A percentile compares a stretch with the other conserved stretches of the same genome.
These are phyloP conservation scores for Acleris sparsana DNA, from an alignment of 2,888 invertebrate species.

Conservation along the genomic window DNA sequence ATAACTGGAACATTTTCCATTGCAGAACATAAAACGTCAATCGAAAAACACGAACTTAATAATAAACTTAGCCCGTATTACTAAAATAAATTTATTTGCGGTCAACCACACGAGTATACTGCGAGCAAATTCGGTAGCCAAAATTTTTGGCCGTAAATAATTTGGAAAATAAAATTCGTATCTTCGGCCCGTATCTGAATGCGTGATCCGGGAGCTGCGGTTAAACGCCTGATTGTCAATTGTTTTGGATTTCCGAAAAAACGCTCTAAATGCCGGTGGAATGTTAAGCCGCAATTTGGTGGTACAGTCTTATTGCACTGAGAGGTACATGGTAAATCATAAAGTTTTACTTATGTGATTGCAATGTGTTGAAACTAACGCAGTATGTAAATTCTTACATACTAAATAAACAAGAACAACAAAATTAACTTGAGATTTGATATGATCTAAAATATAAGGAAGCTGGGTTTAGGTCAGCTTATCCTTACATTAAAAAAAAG, in stretches of 20 bases:
- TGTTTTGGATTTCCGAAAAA: constrained; percentile 27
- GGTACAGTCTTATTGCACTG: not conserved
- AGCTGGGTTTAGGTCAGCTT: too few species aligned
- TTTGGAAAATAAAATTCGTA: constrained; percentile 49
- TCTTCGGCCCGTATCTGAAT: constrained; percentile 62
- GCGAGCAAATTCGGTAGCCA: constrained; percentile 42
- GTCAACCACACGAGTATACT: constrained; percentile 44
- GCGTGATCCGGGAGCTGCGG: constrained; percentile 65
- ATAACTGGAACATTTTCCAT: not conserved
- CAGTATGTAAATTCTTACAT: too few species aligned
- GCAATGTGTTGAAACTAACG: too few species aligned
- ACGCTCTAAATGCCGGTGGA: not conserved
- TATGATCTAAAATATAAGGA: too few species aligned
- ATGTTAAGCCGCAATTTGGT: constrained; percentile 8
- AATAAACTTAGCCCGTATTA: constrained; percentile 46
- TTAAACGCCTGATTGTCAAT: constrained; percentile 35
- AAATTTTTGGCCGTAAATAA: constrained; percentile 40
- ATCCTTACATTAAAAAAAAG: too few species aligned
- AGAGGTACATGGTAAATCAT: not conserved
- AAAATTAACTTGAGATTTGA: too few species aligned
- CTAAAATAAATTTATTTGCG: constrained; percentile 47
- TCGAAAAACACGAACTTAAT: constrained; percentile 47
- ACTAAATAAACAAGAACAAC: too few species aligned
- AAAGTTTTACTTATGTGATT: too few species aligned
- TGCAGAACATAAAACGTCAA: constrained; percentile 18